phyloP scores from a whole-genome alignment of 2,888 invertebrate genomes.

The Pomacea canaliculata region DNA sequence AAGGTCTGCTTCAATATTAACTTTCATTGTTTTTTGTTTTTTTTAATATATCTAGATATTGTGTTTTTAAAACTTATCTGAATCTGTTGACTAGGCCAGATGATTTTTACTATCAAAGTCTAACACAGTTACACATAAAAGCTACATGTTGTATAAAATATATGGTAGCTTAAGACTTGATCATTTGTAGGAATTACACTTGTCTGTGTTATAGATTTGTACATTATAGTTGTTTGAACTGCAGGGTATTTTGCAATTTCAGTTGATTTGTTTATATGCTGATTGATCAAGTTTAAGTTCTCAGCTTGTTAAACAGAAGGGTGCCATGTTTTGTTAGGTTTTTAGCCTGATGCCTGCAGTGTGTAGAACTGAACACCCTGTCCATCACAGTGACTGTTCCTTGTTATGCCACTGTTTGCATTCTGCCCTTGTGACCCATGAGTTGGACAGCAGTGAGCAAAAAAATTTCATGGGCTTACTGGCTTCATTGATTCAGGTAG shows the following conservation, averaged over 20 bases:
- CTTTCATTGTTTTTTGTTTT: not conserved
- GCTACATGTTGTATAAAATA: not conserved
- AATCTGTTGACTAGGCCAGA: not conserved
- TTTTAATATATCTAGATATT: not conserved
- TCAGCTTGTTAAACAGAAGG: not conserved
- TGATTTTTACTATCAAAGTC: not conserved
- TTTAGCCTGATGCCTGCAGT: constrained; percentile 10
- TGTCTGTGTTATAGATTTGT: not conserved
- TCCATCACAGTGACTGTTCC: constrained; percentile 1
- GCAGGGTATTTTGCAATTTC: no score
- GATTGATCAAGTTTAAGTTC: not conserved
- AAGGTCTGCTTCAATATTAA: not conserved
- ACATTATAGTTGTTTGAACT: not conserved
- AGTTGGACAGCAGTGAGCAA: constrained; percentile 1
- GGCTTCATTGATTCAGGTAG: constrained; percentile 9
- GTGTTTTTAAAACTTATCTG: not conserved
- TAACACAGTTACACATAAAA: no score
- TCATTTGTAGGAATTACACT: no score
- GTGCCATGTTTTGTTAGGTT: not conserved
- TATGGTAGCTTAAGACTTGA: no score
- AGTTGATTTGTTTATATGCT: no score
- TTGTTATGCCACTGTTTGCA: constrained; percentile 19
- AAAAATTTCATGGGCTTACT: constrained; percentile 11
- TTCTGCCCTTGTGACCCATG: not conserved
- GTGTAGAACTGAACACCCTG: constrained; percentile 5